Evolutionary conservation across 2,797 vertebrate species (phyloP), one percentile per base, ranked within the genome.

Genomic region (Siniperca scherzeri): DNA sequence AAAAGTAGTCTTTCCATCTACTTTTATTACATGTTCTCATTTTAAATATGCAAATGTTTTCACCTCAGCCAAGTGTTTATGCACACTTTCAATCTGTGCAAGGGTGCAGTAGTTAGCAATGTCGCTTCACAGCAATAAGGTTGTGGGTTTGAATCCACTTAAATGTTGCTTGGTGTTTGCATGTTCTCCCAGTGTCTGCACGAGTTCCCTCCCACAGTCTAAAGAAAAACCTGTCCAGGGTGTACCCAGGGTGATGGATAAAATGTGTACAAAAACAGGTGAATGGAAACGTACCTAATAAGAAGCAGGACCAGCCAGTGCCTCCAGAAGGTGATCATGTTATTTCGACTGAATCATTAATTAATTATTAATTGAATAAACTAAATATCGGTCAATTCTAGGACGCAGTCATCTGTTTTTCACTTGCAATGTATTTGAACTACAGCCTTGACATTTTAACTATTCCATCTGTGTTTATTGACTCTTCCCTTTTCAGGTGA

Each of bases 401-500:
- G n/a, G 53, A 33, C 9, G 21, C 7, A 12, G 22, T 62, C 82
- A 77, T 87, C 80, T 88, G 78, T 25, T 89, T 84, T 72, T 78
- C 27, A 78, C 90, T 81, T 77, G 30, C 17, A 50, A 7, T 52
- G n/a, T 70, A 40, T 79, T 46, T 70, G n/a, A 79, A 66, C 17
- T 6, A 69, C 16, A 44, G 60, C 80, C 42, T n/a, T 86, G 85
- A 87, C 83, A 70, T 75, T 81, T 87, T 66, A 76, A 89, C 86
- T 69, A 13, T 73, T 83, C 56, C 67, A 61, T 84, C 60, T 73
- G 33, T 82, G 87, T 88, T 91, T 91, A 79, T 88, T 86, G 85
- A 80, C 84, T 83, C 71, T 80, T 77, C 50, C 69, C 30, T 64
- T 76, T 87, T 82, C 86, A 87, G 87, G 86, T 90, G 70, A 52